phyloP scores from a whole-genome alignment of 2,797 vertebrate genomes.

The Chaunax sp. region DNA sequence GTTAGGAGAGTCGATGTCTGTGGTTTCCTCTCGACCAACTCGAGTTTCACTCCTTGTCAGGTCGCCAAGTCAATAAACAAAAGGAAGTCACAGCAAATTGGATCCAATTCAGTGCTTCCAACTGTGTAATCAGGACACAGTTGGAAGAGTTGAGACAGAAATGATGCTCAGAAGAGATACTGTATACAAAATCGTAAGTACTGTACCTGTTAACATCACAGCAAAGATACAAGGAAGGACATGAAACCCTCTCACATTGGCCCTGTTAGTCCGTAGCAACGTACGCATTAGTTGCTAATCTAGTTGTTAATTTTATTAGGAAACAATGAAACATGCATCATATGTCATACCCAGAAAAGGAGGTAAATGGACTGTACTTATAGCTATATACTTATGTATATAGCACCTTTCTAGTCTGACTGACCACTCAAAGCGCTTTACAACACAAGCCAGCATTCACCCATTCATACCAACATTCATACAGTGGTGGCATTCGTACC shows the following conservation, averaged over 20 bases:
- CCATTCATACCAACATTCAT: too few species aligned
- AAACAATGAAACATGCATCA: too few species aligned
- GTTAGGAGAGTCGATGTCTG: constrained; percentile 46
- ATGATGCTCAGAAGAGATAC: constrained; percentile 41
- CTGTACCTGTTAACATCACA: constrained; percentile 15
- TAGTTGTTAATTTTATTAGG: too few species aligned
- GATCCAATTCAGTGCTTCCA: constrained; percentile 63
- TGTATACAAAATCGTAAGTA: constrained; percentile 37
- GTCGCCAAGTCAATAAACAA: constrained; percentile 69
- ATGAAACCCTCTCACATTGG: not conserved
- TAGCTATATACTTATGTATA: too few species aligned
- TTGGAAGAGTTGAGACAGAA: constrained; percentile 48
- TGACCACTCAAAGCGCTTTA: too few species aligned
- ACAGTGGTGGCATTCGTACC: too few species aligned
- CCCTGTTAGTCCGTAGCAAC: not conserved
- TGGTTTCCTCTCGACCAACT: constrained; percentile 51
- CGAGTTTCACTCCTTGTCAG: constrained; percentile 51
- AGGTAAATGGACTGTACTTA: too few species aligned
- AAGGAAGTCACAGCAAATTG: constrained; percentile 65
- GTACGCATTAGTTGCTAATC: too few species aligned
- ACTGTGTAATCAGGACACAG: constrained; percentile 70
- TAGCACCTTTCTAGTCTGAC: too few species aligned
- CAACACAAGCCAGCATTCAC: too few species aligned
- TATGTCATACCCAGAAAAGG: too few species aligned
- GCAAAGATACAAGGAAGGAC: not conserved